A percentile compares a stretch with the other conserved stretches of the same genome.
phyloP scores from a whole-genome alignment of 1,140 invertebrate species.

The Apis dorsata region DNA sequence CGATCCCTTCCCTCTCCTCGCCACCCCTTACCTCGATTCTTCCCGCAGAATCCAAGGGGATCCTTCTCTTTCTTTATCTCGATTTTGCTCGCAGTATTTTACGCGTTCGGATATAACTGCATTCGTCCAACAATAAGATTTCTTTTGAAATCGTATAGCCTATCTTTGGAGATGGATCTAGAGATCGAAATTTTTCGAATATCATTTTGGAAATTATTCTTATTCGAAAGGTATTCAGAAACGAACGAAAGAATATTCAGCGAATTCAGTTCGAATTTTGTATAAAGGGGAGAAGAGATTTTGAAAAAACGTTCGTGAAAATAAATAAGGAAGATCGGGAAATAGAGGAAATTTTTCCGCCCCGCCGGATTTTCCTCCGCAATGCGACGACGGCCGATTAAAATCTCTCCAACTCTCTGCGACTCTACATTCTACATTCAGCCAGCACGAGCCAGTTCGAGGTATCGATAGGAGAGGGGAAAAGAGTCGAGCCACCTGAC shows the following conservation, averaged over 20 bases:
- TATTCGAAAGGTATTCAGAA: no score
- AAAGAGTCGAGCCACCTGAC: not conserved
- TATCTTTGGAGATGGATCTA: no score
- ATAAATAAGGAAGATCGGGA: not conserved
- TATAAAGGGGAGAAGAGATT: no score
- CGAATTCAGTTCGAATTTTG: no score
- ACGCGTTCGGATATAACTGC: no score
- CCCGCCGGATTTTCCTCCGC: constrained; percentile 36
- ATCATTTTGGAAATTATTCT: no score
- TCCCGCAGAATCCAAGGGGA: no score
- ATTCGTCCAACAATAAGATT: no score
- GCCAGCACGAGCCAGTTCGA: not conserved
- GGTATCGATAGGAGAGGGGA: not conserved
- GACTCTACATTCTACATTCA: constrained; percentile 45
- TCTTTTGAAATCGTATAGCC: no score
- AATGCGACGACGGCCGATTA: constrained; percentile 26
- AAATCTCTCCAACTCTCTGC: constrained; percentile 32
- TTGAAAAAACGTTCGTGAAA: not conserved
- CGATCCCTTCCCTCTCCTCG: not conserved
- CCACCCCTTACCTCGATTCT: not conserved
- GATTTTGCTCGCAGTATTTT: no score
- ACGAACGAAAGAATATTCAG: no score
- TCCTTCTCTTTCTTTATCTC: constrained; percentile 18
- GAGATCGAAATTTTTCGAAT: no score
- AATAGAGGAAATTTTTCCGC: not conserved